phyloP scores from a whole-genome alignment of 2,797 vertebrate species.

The Percopsis omiscomaycus region DNA sequence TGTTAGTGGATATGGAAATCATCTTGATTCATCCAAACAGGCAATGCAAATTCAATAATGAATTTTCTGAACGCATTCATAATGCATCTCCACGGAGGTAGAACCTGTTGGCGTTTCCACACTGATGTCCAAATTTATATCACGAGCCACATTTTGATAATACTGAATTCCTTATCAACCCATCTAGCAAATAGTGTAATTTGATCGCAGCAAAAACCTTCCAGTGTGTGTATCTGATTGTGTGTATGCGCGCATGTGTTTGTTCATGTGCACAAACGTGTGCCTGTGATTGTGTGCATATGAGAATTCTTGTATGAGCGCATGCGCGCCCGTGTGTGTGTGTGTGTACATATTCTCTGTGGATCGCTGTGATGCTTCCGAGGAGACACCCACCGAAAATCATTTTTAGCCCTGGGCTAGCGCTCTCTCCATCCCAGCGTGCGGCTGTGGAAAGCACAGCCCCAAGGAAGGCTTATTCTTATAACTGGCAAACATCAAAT shows the following conservation, averaged over 20 bases:
- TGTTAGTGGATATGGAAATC: slow-evolving; percentile 31
- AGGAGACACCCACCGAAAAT: slow-evolving; percentile 78
- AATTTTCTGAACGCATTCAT: slow-evolving; percentile 58
- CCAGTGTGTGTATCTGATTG: slow-evolving; percentile 44
- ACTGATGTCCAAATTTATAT: slow-evolving; percentile 70
- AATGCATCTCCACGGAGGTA: slow-evolving; percentile 53
- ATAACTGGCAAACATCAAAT: slow-evolving; percentile 77
- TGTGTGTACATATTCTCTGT: slow-evolving; percentile 40
- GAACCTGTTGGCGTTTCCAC: slow-evolving; percentile 51
- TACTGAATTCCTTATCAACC: slow-evolving; percentile 64
- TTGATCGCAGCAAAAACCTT: slow-evolving; percentile 50
- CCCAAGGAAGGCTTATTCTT: slow-evolving; percentile 77
- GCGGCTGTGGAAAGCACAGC: slow-evolving; percentile 71
- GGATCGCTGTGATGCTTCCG: slow-evolving; percentile 67
- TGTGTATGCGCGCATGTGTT: slow-evolving; percentile 2
- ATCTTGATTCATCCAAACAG: slow-evolving; percentile 46
- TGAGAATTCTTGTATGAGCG: background rate
- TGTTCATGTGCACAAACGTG: slow-evolving; percentile 34
- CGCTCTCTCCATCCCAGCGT: slow-evolving; percentile 74
- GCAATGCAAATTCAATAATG: slow-evolving; percentile 58
- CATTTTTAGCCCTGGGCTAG: slow-evolving; percentile 74
- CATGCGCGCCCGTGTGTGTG: slow-evolving; percentile 8
- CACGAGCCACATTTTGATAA: slow-evolving; percentile 59
- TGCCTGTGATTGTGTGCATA: background rate
- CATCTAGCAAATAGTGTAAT: slow-evolving; percentile 46